Conservation (phyloP, 2,113 vertebrate species). For the Agapornis roseicollis region DNA sequence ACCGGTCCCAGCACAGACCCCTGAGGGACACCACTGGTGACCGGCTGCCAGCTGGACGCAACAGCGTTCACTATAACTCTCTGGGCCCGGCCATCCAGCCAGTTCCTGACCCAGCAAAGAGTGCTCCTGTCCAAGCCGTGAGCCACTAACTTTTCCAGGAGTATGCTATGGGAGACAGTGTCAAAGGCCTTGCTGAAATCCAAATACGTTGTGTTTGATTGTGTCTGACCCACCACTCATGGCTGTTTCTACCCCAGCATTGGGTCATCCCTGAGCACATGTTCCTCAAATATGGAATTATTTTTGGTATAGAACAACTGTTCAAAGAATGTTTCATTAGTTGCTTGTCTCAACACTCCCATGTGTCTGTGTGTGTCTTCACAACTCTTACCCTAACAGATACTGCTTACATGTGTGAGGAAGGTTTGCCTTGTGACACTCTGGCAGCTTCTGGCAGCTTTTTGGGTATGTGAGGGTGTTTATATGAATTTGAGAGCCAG, state of each 20-base stretch:
- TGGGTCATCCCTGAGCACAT: not conserved
- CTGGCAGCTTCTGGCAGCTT: not conserved
- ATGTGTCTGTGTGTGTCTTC: accelerated
- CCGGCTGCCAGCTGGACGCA: no score
- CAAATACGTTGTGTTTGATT: not conserved
- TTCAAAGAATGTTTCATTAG: not conserved
- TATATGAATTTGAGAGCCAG: not conserved
- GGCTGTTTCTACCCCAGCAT: accelerated
- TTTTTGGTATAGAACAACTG: not conserved
- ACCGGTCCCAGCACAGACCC: no score
- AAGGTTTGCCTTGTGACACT: not conserved
- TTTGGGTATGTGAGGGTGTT: not conserved
- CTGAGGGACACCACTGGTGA: no score
- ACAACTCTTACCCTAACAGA: not conserved
- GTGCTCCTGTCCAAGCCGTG: no score
- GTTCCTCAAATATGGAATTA: not conserved
- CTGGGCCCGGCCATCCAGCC: no score
- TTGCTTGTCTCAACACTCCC: not conserved
- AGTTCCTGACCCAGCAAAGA: no score
- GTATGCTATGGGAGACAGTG: no score
- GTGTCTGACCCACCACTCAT: not conserved
- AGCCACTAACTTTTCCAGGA: no score
- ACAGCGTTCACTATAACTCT: no score
- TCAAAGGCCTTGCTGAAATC: no score
- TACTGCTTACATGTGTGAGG: not conserved